Evolutionary conservation across 2,797 vertebrate genomes (phyloP), one percentile per base, ranked within the genome.

Genomic region (Antennarius maculatus): DNA sequence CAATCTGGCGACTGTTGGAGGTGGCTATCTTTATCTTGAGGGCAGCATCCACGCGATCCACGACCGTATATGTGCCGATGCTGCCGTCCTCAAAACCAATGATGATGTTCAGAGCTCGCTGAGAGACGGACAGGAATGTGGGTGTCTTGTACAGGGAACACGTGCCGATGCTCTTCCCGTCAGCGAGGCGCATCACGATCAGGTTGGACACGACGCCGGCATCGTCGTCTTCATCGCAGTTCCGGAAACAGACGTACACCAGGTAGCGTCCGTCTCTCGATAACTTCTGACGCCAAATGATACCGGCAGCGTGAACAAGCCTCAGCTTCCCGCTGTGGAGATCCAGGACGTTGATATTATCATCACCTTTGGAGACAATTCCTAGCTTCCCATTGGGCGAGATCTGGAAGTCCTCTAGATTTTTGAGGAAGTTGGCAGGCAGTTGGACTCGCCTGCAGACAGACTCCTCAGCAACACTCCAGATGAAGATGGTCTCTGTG

Each of bases 21-120:
- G 98, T 99, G 85, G 98, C 98, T 12, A 99, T 99, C 90, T 99
- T 99, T 77, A 99, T 99, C 88, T 99, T 99, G 77, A 99, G 91
- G 2, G 97, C 94, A 0, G 98, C 98, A 3, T 99, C 98, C 0
- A 99, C 98, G 0, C 97, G 95, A 76, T 99, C 98, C 71, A 99
- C 98, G 7, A 99, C 98, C 0, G 98, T 99, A 85, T 99, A 99
- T 5, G 97, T 98, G 67, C 97, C 97, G 17, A 99, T 97, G 84
- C 98, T 99, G 60, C 98, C 98, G 0, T 99, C 98, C 31, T 99
- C 98, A 49, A 99, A 99, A 54, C 98, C 98, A 12, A 99, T 94
- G 55, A 99, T 97, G 81, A 99, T 98, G 89, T 99, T 96, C 71
- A 99, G 92, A 63, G 98, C 97, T 80, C 98, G 94, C 84, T 99